Conservation (phyloP, 2,113 vertebrate species). For the Pelobates fuscus region DNA sequence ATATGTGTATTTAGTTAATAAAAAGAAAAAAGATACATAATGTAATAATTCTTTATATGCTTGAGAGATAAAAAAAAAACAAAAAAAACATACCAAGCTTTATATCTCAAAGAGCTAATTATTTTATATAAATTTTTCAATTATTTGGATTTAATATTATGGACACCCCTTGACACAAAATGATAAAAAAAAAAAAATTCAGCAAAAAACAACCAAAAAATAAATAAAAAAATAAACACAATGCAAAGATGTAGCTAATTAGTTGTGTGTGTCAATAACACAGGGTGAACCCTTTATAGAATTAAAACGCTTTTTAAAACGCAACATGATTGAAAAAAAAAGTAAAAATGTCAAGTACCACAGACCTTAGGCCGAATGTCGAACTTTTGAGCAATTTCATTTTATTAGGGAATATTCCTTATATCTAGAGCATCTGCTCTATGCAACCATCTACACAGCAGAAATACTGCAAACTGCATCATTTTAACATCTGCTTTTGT, state of each 20-base stretch:
- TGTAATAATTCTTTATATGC: too few species aligned
- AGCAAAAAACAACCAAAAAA: neutral
- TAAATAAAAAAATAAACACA: neutral
- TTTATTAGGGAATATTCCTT: slow-evolving; percentile 41
- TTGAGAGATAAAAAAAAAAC: too few species aligned
- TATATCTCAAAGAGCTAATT: neutral
- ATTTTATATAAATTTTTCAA: too few species aligned
- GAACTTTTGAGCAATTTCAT: slow-evolving; percentile 37
- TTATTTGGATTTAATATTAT: neutral
- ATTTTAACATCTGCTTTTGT: slow-evolving; percentile 43
- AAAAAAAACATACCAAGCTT: too few species aligned
- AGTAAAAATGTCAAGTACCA: slow-evolving; percentile 35
- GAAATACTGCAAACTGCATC: slow-evolving; percentile 43
- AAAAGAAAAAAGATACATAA: too few species aligned
- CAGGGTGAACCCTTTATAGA: slow-evolving; percentile 6
- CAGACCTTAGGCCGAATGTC: slow-evolving; percentile 22
- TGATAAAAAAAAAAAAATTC: neutral
- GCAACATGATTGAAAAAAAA: slow-evolving; percentile 32
- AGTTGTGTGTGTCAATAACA: slow-evolving; percentile 9
- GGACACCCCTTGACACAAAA: neutral
- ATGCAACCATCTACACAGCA: slow-evolving; percentile 34
- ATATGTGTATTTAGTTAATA: too few species aligned
- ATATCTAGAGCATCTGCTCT: slow-evolving; percentile 39
- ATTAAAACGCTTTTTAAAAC: slow-evolving; percentile 29
- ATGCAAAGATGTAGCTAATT: neutral